Evolutionary conservation across 2,113 vertebrate species (phyloP).

Genomic region (Festucalex cinctus): DNA sequence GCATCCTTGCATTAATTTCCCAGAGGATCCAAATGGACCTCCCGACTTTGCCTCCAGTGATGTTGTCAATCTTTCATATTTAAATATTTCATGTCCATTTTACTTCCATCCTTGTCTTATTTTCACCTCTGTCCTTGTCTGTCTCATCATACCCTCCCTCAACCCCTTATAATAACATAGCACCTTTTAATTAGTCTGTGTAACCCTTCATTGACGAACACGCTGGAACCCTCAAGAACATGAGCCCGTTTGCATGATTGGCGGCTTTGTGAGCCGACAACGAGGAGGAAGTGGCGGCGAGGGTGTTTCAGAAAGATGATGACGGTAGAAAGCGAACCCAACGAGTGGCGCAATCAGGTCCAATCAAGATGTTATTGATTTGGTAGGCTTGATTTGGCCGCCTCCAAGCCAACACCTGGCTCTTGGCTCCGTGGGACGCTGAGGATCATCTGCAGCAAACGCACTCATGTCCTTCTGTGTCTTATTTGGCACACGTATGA

Average conservation of each 20-base stretch:
- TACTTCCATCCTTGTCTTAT: background rate
- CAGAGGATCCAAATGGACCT: background rate
- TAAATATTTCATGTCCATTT: slow-evolving; percentile 1
- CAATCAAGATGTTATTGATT: slow-evolving; percentile 70
- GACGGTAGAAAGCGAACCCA: slow-evolving; percentile 35
- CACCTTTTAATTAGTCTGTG: background rate
- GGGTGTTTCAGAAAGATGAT: slow-evolving; percentile 17
- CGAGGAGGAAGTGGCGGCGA: slow-evolving; percentile 5
- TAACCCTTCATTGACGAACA: background rate
- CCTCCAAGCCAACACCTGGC: slow-evolving; percentile 58
- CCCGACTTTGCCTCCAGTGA: background rate
- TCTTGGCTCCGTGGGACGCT: slow-evolving; percentile 60
- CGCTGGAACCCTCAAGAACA: background rate
- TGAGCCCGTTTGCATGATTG: slow-evolving; percentile 21
- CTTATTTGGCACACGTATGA: background rate
- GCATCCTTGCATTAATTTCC: background rate
- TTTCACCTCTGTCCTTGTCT: background rate
- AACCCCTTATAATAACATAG: background rate
- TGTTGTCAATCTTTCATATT: background rate
- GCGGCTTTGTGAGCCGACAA: slow-evolving; percentile 19
- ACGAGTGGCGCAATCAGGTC: slow-evolving; percentile 61
- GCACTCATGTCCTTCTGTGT: slow-evolving; percentile 50
- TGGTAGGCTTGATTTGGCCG: slow-evolving; percentile 43
- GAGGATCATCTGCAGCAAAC: slow-evolving; percentile 44
- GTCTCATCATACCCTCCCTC: background rate